Conservation (phyloP, 2,113 vertebrate species). For the Trichechus manatus region DNA sequence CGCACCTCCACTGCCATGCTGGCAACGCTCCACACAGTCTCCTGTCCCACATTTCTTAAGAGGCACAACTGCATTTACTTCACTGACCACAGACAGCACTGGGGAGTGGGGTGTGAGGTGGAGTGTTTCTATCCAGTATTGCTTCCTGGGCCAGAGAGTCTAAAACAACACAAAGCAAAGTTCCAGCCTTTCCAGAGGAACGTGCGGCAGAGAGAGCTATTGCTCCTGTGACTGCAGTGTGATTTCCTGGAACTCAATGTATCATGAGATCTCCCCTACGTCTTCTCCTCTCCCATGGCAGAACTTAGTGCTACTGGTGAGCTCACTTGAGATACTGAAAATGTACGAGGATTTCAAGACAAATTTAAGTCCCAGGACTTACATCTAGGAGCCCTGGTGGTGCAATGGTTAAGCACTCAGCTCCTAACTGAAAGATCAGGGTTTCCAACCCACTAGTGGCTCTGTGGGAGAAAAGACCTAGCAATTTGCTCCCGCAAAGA, state of each 20-base stretch:
- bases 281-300: neutral
- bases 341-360: neutral
- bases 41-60: slow-evolving; percentile 75
- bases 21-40: slow-evolving; percentile 5
- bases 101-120: neutral
- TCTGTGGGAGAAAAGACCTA: neutral
- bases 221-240: neutral
- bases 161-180: slow-evolving; percentile 59
- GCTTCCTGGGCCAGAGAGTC: slow-evolving; percentile 30
- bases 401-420: neutral
- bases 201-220: neutral
- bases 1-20: slow-evolving; percentile 52
- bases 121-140: neutral
- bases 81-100: slow-evolving; percentile 64
- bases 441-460: neutral
- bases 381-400: neutral
- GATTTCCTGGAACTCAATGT: slow-evolving; percentile 50
- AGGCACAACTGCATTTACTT: slow-evolving; percentile 30
- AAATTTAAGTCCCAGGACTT: neutral
- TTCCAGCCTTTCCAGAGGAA: slow-evolving; percentile 2
- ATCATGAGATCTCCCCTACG: neutral
- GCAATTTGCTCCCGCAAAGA: neutral
- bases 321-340: neutral
- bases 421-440: neutral
- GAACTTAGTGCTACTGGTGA: neutral